phyloP scores from a whole-genome alignment of 2,888 invertebrate species.

The Eurytoma adleriae region DNA sequence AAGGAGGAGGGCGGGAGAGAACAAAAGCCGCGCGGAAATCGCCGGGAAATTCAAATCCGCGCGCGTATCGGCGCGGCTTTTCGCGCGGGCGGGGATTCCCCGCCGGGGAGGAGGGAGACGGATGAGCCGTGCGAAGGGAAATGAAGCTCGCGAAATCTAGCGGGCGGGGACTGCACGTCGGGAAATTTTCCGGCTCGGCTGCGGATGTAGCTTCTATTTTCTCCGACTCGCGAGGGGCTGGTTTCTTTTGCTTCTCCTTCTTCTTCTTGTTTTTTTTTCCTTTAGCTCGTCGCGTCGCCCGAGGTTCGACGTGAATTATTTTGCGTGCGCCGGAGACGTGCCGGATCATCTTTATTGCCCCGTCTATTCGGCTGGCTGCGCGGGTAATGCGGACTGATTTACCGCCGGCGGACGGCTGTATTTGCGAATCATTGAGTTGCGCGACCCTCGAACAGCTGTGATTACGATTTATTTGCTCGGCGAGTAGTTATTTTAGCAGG shows the following conservation, averaged over 20 bases:
- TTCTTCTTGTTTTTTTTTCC: neutral
- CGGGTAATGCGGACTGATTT: too few relatives aligned
- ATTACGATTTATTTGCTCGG: too few relatives aligned
- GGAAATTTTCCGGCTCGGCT: constrained; percentile 41
- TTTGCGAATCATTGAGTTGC: too few relatives aligned
- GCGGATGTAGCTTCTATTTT: neutral
- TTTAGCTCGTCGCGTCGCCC: neutral
- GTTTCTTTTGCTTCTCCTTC: neutral
- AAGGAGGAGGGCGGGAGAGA: constrained; percentile 11
- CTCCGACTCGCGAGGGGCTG: neutral
- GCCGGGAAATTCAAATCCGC: constrained; percentile 56
- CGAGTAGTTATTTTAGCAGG: too few relatives aligned
- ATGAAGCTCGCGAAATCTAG: constrained; percentile 48
- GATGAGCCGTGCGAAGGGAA: constrained; percentile 41
- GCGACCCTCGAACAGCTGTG: too few relatives aligned
- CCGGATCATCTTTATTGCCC: neutral
- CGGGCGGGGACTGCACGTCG: constrained; percentile 39
- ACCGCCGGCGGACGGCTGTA: too few relatives aligned
- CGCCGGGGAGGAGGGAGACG: constrained; percentile 29
- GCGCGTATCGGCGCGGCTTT: constrained; percentile 42
- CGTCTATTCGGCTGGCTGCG: too few relatives aligned
- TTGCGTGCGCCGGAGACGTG: constrained; percentile 36
- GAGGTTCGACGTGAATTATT: constrained; percentile 51
- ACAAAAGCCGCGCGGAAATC: constrained; percentile 37
- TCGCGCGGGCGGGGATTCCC: constrained; percentile 43